Base-by-base conservation (phyloP, 2,797 vertebrate genomes). In the Eulemur rubriventer region DNA sequence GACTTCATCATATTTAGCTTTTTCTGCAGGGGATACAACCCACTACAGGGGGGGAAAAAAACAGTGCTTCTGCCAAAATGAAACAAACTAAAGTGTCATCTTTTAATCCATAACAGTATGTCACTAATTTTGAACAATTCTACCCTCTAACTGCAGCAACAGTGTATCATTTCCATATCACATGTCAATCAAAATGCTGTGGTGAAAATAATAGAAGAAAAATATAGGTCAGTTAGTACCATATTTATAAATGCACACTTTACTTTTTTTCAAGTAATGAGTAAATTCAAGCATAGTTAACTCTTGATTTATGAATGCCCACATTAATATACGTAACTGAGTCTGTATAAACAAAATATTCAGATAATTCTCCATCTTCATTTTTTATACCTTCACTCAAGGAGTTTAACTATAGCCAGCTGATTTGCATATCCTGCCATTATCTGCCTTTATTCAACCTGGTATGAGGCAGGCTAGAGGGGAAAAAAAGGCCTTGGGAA, bases 1-100 rank as follows among this genome's bases (percentile, higher is more conserved):
- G 81, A 99, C 98, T 95, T 99, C 99, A 95, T 99, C 99, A 10
- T 99, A 99, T 98, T 99, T 99, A 80, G 99, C 98, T 98, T 99
- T 99, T 97, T 99, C 99, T 95, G 98, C 98, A 97, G 99, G 98
- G 4, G 99, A 99, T 33, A 99, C 99, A 98, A 99, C 99, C 99
- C 99, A 99, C 99, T 99, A 98, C 52, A 79, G 70, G 50, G 13
- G 28, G 11, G 84, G 7, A 38, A 30, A 24, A 46, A 97, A 97
- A 97, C 6, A 70, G 6, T 33, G 72, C 57, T 95, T 97, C 43
- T 63, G 61, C 52, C 80, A 91, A 94, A 96, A 93, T 87, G 33
- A 95, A 91, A 81, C 35, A 67, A 89, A 95, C 75, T 46, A 50
- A 92, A 79, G 28, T 63, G 20, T 59, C 67, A 55, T 93, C 35